Base-by-base conservation (phyloP, 1,140 invertebrate species). In the Philotrypesis tridentata region DNA sequence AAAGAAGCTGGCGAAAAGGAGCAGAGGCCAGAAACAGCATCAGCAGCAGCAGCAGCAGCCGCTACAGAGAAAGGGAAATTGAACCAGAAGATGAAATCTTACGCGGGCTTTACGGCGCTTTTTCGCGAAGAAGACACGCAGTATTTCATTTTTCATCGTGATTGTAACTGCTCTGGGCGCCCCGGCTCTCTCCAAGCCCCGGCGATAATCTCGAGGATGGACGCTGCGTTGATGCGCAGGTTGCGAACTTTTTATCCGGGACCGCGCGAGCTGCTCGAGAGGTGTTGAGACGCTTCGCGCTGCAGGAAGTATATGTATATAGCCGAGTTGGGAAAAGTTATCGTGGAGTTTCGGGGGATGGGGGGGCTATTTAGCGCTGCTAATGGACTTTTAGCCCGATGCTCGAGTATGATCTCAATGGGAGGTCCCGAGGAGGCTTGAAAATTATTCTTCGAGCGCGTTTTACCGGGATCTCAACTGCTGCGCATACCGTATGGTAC, bases 81-180 rank as follows among this genome's bases (percentile, higher is more conserved):
- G 60, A 80, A 74, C 60, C 17, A 31, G 40, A 70, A 76, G 48
- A 82, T 76, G 31, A 55, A 75, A 68, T 81, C 68, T 75, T 81
- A 37, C 8, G n/a, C 25, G 48, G 48, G 21, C 14, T 61, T 81
- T 80, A 65, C 70, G 48, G 12, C 70, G n/a, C n/a, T 43, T 65
- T 73, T 80, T 48, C 67, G 23, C 70, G 17, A 63, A 73, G 17
- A 37, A 73, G 60, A 65, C 31, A 63, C 9, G 55, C 33, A 29
- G 17, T 55, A 55, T 55, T 55, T 55, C 48, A 55, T 55, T 55
- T 55, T 55, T 55, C 48, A 55, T 55, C 48, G 2, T 21, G 48
- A 55, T 55, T 55, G 6, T 55, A 55, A 55, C 6, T n/a, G 21
- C 48, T 55, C 17, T 21, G 6, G 33, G 4, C 9, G 3, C 33